Percentiles rank a stretch among this genome's conserved stretches.
Evolutionary conservation across 2,113 vertebrate species (phyloP).

Genomic region (Rhinogobius similis): DNA sequence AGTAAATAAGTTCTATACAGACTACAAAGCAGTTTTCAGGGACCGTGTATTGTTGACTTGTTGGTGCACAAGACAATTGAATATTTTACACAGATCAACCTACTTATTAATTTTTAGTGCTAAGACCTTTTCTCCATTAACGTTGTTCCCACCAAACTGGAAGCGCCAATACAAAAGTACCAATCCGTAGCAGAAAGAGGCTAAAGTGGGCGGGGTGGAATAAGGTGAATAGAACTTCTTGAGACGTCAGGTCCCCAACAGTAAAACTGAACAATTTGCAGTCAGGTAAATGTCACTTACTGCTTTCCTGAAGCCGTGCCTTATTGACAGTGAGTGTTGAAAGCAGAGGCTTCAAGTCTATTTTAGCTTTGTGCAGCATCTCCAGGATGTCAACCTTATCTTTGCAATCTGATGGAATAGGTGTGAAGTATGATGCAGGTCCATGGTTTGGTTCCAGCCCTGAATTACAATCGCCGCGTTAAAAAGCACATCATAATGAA

Average conservation of each 20-base stretch:
- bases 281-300: constrained; percentile 78
- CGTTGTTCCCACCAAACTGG: too few relatives aligned
- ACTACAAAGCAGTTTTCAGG: too few relatives aligned
- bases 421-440: constrained; percentile 91
- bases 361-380: constrained; percentile 96
- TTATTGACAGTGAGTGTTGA: constrained; percentile 96
- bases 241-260: not conserved
- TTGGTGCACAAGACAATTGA: too few relatives aligned
- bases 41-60: too few relatives aligned
- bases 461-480: constrained; percentile 46
- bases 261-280: not conserved
- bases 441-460: constrained; percentile 88
- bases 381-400: constrained; percentile 98
- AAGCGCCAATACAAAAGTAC: too few relatives aligned
- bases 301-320: constrained; percentile 92
- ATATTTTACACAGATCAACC: too few relatives aligned
- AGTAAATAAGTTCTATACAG: too few relatives aligned
- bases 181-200: too few relatives aligned
- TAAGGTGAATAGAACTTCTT: not conserved
- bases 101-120: too few relatives aligned
- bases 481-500: not conserved
- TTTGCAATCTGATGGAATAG: constrained; percentile 89
- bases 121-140: too few relatives aligned
- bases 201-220: too few relatives aligned
- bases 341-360: constrained; percentile 96